Percentiles rank a stretch among this genome's conserved stretches.
Conservation (phyloP, 1,140 invertebrate species). For the Pinna nobilis region DNA sequence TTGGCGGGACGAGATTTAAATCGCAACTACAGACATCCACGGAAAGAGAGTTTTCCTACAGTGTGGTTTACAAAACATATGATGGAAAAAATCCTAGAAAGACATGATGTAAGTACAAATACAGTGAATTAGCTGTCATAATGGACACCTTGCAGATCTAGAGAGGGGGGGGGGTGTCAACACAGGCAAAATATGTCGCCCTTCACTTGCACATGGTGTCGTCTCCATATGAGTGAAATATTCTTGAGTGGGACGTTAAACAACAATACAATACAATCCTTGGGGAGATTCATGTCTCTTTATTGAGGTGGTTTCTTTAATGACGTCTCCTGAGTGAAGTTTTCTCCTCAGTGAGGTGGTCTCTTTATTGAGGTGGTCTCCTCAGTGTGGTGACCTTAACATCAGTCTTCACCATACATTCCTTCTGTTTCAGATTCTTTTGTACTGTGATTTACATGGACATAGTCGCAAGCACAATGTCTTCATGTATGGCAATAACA, state of each 20-base stretch:
- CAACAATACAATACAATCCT: no score
- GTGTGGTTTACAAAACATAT: constrained; percentile 66
- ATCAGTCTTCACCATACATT: not conserved
- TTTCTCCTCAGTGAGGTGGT: no score
- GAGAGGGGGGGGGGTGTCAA: no score
- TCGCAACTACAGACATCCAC: constrained; percentile 71
- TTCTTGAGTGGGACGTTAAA: no score
- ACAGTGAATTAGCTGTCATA: not conserved
- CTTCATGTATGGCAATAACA: constrained; percentile 74
- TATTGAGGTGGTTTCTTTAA: no score
- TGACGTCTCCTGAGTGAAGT: no score
- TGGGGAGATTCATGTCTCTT: no score
- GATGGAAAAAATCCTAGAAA: constrained; percentile 60
- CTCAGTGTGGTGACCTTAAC: not conserved
- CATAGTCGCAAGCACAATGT: constrained; percentile 74
- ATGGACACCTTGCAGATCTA: not conserved
- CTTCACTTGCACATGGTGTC: no score
- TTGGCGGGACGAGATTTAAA: constrained; percentile 72
- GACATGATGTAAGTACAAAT: constrained; percentile 58
- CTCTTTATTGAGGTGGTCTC: no score
- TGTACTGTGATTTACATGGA: constrained; percentile 75
- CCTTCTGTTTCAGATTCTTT: constrained; percentile 69
- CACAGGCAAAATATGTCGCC: no score
- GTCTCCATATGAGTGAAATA: no score
- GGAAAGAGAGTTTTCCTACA: constrained; percentile 70